A percentile compares a stretch with the other conserved stretches of the same genome.
Conservation (phyloP, 2,888 invertebrate genomes). For the Tribolium freemani region DNA sequence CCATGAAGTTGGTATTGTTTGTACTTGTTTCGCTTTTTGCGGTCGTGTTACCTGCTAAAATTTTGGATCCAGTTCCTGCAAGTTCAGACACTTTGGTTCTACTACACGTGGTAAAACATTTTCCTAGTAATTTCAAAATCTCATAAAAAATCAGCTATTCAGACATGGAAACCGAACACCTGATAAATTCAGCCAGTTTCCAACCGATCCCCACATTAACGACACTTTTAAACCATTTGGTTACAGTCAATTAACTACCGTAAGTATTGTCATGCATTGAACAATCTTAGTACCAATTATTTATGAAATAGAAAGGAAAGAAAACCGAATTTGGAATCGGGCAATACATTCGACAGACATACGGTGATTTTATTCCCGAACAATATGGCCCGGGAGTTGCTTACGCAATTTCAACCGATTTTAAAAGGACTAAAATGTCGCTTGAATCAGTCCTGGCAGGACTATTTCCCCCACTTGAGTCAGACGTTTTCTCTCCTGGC, state of each 20-base stretch:
- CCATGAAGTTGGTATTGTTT: background rate
- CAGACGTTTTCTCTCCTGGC: conserved; percentile 71
- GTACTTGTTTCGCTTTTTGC: background rate
- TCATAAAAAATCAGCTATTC: conserved; percentile 66
- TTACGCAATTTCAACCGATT: conserved; percentile 78
- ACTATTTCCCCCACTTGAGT: conserved; percentile 73
- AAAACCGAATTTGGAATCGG: conserved; percentile 72
- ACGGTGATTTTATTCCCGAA: conserved; percentile 72
- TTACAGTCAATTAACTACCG: conserved; percentile 71
- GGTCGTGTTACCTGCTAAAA: background rate
- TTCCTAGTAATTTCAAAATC: background rate
- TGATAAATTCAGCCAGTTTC: conserved; percentile 48
- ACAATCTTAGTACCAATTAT: background rate
- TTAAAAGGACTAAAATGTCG: conserved; percentile 81
- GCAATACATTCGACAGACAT: conserved; percentile 74
- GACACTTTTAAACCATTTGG: conserved; percentile 71
- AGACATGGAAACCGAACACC: conserved; percentile 66
- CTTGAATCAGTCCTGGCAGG: conserved; percentile 78
- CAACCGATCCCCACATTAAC: conserved; percentile 69
- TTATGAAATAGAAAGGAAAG: conserved; percentile 55
- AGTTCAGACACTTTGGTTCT: conserved; percentile 12
- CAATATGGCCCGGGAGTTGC: conserved; percentile 71
- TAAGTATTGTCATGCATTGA: conserved; percentile 53
- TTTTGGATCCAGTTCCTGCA: background rate
- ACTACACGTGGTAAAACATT: conserved; percentile 14